A percentile compares a stretch with the other conserved stretches of the same genome.
Evolutionary conservation across 2,113 vertebrate genomes (phyloP).

Genomic region (Ceyx melanurus): DNA sequence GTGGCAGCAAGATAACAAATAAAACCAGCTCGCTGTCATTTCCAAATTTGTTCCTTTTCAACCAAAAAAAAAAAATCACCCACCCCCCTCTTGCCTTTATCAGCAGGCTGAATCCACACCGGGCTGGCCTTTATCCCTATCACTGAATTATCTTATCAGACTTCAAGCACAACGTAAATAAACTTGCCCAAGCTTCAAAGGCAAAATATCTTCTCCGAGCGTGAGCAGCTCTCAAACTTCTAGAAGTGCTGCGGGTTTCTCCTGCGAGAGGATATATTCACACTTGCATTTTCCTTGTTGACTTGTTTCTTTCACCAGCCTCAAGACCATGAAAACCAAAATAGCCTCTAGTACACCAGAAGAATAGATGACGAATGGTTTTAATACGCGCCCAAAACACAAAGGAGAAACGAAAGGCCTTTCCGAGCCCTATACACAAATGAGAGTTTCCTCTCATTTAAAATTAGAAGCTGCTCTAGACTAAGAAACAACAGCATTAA

Average conservation of each 20-base stretch:
- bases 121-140: neutral
- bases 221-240: neutral
- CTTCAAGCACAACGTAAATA: conserved; percentile 17
- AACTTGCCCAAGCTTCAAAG: conserved; percentile 52
- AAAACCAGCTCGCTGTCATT: neutral
- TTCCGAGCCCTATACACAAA: conserved; percentile 62
- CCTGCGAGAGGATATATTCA: conserved; percentile 47
- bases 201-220: neutral
- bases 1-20: neutral
- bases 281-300: conserved; percentile 69
- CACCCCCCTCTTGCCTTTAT: neutral
- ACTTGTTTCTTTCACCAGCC: conserved; percentile 54
- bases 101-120: neutral
- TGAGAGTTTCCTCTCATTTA: conserved; percentile 57
- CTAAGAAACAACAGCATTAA: neutral
- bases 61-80: neutral
- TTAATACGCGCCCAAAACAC: conserved; percentile 11
- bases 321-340: conserved; percentile 56
- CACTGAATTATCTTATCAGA: conserved; percentile 44
- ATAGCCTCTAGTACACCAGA: conserved; percentile 31
- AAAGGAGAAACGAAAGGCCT: conserved; percentile 67
- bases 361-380: conserved; percentile 48
- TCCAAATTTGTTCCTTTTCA: neutral
- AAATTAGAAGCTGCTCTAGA: conserved; percentile 59
- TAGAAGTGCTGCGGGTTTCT: conserved; percentile 53